Conservation (phyloP, 2,113 vertebrate species). For the Rhipidura dahli region DNA sequence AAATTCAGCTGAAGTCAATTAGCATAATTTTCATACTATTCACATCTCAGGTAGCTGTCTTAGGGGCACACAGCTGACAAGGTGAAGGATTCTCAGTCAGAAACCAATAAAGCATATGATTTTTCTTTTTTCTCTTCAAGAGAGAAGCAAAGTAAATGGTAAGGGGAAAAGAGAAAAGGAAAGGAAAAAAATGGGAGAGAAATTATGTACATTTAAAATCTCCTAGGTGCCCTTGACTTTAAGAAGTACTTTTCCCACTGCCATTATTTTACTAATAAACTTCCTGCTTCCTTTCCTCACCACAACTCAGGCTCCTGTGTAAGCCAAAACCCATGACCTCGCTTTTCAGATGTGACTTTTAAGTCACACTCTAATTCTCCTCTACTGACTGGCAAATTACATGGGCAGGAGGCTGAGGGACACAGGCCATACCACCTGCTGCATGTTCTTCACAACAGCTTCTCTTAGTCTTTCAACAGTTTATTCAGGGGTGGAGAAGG, state of each 20-base stretch:
- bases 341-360: neutral
- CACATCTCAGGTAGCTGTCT: neutral
- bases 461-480: slow-evolving; percentile 40
- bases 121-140: slow-evolving; percentile 23
- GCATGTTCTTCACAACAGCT: slow-evolving; percentile 4
- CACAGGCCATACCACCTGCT: slow-evolving; percentile 46
- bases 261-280: slow-evolving; percentile 23
- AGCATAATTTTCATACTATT: slow-evolving; percentile 2
- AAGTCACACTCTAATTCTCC: slow-evolving; percentile 18
- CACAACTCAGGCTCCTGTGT: neutral
- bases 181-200: neutral
- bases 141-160: neutral
- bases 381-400: slow-evolving; percentile 28
- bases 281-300: neutral
- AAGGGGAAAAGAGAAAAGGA: neutral
- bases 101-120: neutral
- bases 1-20: neutral
- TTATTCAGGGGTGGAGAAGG: slow-evolving; percentile 41
- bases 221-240: neutral
- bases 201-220: neutral
- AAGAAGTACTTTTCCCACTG: neutral
- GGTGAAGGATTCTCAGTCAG: neutral
- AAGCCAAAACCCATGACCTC: neutral
- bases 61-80: neutral
- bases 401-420: neutral